These are phyloP conservation scores for Rhineura floridana DNA, from an alignment of 2,113 vertebrate genomes.

Conservation along the genomic window DNA sequence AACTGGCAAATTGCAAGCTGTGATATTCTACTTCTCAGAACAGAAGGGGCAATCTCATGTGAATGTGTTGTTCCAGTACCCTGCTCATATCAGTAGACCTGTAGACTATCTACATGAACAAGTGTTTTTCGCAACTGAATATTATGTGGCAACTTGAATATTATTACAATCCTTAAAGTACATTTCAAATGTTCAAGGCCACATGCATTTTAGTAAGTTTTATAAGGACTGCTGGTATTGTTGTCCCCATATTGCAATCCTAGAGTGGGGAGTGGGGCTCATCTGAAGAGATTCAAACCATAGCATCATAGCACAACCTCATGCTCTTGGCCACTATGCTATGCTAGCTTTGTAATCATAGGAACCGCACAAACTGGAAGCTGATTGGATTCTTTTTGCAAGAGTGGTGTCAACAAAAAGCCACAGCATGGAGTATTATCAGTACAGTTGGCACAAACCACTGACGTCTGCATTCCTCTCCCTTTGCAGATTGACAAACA, in stretches of 20 bases:
- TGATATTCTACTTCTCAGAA: no score
- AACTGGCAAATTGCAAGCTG: no score
- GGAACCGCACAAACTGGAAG: slow-evolving; percentile 18
- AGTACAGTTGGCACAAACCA: slow-evolving; percentile 1
- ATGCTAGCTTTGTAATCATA: background rate
- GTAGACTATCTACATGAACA: background rate
- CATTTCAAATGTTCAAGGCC: background rate
- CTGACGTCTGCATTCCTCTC: slow-evolving; percentile 57
- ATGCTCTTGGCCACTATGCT: background rate
- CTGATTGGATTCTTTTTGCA: slow-evolving; percentile 35
- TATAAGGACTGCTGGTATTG: no score
- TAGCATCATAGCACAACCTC: background rate
- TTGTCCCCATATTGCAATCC: background rate
- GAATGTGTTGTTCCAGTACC: no score
- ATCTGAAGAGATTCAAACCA: background rate
- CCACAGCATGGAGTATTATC: slow-evolving; percentile 50
- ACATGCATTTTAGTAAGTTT: background rate
- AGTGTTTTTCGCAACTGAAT: background rate
- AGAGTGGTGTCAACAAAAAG: slow-evolving; percentile 46
- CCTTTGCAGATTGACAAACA: background rate
- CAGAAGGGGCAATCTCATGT: no score
- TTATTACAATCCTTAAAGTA: background rate
- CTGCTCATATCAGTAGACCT: background rate
- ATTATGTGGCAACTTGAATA: background rate
- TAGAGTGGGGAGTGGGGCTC: background rate